A percentile compares a stretch with the other conserved stretches of the same genome.
phyloP scores from a whole-genome alignment of 2,113 vertebrate genomes.

The Campylomormyrus tamandua region DNA sequence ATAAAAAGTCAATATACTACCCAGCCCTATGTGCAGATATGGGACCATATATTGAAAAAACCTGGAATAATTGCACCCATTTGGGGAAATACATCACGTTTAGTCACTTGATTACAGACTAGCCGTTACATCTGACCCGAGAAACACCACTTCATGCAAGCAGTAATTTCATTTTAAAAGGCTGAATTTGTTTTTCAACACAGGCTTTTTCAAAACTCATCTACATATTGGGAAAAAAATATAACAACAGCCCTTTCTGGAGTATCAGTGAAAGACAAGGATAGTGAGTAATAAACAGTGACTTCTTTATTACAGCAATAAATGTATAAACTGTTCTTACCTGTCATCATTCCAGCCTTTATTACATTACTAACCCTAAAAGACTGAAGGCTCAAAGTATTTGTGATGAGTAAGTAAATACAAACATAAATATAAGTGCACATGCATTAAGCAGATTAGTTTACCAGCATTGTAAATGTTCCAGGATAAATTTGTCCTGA shows the following conservation, averaged over 20 bases:
- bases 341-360: not conserved
- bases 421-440: not conserved
- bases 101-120: slow-evolving; percentile 39
- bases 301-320: not conserved
- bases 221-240: not conserved
- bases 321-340: not conserved
- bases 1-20: not conserved
- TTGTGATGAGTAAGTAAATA: not conserved
- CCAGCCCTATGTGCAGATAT: not conserved
- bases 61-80: not conserved
- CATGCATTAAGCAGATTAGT: not conserved
- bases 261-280: not conserved
- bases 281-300: not conserved
- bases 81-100: slow-evolving; percentile 19
- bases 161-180: slow-evolving; percentile 37
- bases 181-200: slow-evolving; percentile 19
- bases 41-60: not conserved
- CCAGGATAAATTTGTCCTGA: not conserved
- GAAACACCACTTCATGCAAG: slow-evolving; percentile 43
- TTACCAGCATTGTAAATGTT: not conserved
- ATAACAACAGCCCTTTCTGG: not conserved
- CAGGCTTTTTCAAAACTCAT: not conserved
- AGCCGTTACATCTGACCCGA: slow-evolving; percentile 41
- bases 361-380: not conserved
- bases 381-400: not conserved